A percentile compares a stretch with the other conserved stretches of the same genome.
These are phyloP conservation scores for Bombus pyrosoma DNA, from an alignment of 1,140 invertebrate genomes.

Conservation along the genomic window DNA sequence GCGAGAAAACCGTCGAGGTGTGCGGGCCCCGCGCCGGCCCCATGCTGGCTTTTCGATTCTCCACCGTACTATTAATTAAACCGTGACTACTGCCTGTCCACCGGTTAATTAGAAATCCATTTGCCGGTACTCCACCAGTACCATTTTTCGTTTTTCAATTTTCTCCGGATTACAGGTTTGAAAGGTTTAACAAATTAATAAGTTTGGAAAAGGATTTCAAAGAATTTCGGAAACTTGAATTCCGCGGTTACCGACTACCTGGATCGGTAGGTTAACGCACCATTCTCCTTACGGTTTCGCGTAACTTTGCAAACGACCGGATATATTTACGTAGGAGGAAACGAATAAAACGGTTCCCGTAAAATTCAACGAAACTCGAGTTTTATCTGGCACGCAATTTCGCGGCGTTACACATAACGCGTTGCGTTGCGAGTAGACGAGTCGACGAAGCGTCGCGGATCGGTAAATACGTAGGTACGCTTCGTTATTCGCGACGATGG, in stretches of 20 bases:
- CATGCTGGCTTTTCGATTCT: constrained; percentile 45
- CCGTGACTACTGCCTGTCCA: constrained; percentile 55
- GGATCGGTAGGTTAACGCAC: too few relatives aligned
- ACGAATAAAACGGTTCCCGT: too few relatives aligned
- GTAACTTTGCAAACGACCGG: too few relatives aligned
- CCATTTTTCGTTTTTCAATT: too few relatives aligned
- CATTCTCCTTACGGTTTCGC: too few relatives aligned
- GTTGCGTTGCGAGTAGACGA: background rate
- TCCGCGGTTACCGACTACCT: too few relatives aligned
- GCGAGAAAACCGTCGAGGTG: constrained; percentile 49
- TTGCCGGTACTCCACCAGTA: background rate
- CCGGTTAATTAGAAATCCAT: constrained; percentile 57
- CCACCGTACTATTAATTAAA: constrained; percentile 65
- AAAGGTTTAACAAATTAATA: rapidly evolving
- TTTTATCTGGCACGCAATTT: background rate
- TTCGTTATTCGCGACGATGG: background rate
- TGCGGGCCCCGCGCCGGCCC: constrained; percentile 35
- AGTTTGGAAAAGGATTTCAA: too few relatives aligned
- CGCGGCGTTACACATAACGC: background rate
- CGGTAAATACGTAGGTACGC: background rate
- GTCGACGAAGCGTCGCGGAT: background rate
- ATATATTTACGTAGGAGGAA: too few relatives aligned
- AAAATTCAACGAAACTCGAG: background rate
- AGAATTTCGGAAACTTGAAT: too few relatives aligned
- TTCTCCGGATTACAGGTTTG: too few relatives aligned